Evolutionary conservation across 1,140 invertebrate genomes (phyloP), one percentile per base, ranked within the genome.

Genomic region (Ericerus pela): DNA sequence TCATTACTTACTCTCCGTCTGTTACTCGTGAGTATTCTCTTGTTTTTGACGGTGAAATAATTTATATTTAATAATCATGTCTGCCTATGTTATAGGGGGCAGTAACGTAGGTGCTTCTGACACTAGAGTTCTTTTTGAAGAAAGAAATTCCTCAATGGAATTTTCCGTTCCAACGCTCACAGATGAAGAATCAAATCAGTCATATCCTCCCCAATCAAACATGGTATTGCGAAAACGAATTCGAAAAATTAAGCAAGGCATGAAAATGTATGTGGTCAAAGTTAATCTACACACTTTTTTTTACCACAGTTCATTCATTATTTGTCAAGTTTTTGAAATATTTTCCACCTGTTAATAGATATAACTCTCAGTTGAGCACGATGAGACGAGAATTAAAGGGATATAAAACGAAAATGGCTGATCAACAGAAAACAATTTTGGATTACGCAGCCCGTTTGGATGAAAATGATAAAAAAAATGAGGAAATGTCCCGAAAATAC

Each of bases 401-500:
- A 38, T 88, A 84, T 65, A 87, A 85, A 66, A 75, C 80, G 33
- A 88, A 87, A 70, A 80, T 82, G 28, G 77, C 78, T 0, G 81
- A 88, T 52, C 85, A 88, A 66, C 82, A 87, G 62, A 88, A 88
- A 63, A 84, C 86, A 66, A 80, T 89, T 18, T 66, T 86, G 29
- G 86, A 89, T 61, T 87, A 87, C 65, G 82, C 82, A 0, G 82
- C 79, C 61, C 76, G 85, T 1, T 72, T 89, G 38, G 87, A 91
- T 62, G 87, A 90, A 62, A 83, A 86, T 63, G 86, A 89, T 61
- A 89, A 89, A 66, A 91, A 91, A 66, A 87, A 87, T 69, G 86
- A 91, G 63, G 85, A 89, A 67, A 88, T 82, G 24, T 82, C 84
- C 33, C 75, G 84, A 27, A 91, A 91, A 72, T 88, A 89, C 68